Evolutionary conservation across 2,888 invertebrate species (phyloP).

Genomic region (Eumacrocentrus americanus): DNA sequence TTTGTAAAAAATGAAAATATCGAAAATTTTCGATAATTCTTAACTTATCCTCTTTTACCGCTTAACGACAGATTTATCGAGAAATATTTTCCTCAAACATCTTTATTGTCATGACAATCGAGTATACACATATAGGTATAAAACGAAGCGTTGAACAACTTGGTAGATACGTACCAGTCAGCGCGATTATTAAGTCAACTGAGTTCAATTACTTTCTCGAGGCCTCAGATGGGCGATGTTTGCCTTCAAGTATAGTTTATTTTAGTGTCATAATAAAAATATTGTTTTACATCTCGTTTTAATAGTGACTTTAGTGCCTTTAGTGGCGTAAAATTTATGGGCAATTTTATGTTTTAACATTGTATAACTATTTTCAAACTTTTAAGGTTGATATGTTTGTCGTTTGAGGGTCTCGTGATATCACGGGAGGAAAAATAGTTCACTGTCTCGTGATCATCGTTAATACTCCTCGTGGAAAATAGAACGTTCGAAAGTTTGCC

Average conservation of each 20-base stretch:
- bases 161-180: constrained; percentile 37
- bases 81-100: no score
- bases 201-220: constrained; percentile 48
- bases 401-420: constrained; percentile 5
- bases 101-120: no score
- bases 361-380: constrained; percentile 2
- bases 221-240: constrained; percentile 10
- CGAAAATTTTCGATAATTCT: no score
- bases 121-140: no score
- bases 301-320: no score
- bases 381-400: neutral
- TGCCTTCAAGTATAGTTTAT: constrained; percentile 1
- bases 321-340: no score
- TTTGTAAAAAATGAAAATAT: no score
- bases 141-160: constrained; percentile 14
- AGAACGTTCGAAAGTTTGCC: neutral
- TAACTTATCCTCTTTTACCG: no score
- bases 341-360: neutral
- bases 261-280: neutral
- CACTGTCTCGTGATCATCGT: neutral
- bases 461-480: neutral
- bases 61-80: no score
- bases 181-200: constrained; percentile 48
- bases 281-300: neutral
- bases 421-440: neutral